phyloP scores from a whole-genome alignment of 2,113 vertebrate species.

The Corvus hawaiiensis region DNA sequence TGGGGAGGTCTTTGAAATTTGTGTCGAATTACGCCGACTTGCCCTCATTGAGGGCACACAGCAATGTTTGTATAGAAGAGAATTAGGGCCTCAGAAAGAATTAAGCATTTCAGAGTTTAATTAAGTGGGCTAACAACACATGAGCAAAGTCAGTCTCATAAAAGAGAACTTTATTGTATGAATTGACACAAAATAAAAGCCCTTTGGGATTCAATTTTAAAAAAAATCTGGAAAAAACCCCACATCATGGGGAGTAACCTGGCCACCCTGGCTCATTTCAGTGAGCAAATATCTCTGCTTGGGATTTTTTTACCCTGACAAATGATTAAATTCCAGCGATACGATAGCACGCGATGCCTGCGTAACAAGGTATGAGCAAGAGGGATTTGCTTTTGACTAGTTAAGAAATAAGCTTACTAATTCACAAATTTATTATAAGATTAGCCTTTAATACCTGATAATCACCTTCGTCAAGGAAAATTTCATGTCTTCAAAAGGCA shows the following conservation, averaged over 20 bases:
- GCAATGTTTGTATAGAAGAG: not conserved
- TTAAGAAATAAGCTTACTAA: conserved; percentile 66
- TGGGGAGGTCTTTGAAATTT: not conserved
- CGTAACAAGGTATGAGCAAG: conserved; percentile 55
- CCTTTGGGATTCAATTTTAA: not conserved
- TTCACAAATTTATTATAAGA: conserved; percentile 68
- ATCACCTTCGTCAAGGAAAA: conserved; percentile 72
- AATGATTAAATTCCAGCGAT: conserved; percentile 26
- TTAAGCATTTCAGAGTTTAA: not conserved
- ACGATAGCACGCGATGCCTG: not conserved
- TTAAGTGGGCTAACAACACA: not conserved
- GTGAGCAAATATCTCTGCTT: not conserved
- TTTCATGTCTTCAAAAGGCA: conserved; percentile 42
- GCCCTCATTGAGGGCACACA: not conserved
- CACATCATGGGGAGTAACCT: not conserved
- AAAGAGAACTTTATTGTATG: conserved; percentile 24
- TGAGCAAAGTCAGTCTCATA: not conserved
- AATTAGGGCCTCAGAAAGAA: not conserved
- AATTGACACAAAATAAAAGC: conserved; percentile 15
- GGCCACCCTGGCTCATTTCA: not conserved
- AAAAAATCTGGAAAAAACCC: not conserved
- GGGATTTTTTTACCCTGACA: conserved; percentile 18
- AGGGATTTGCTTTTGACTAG: conserved; percentile 64
- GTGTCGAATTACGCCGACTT: not conserved
- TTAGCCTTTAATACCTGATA: conserved; percentile 72